Evolutionary conservation across 2,113 vertebrate species (phyloP).

Genomic region (Sus scrofa): T2T-Sscrofa CM000814.6:46804001-46804500

Average conservation of each 20-base stretch:
- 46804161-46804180: background rate
- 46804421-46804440: background rate
- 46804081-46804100: background rate
- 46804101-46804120: constrained; percentile 22
- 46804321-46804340: background rate
- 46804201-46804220: background rate
- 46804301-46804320: background rate
- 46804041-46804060: background rate
- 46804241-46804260: background rate
- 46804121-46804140: background rate
- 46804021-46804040: background rate
- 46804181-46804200: background rate
- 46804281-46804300: background rate
- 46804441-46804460: rapidly evolving
- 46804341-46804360: background rate
- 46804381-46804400: background rate
- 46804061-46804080: background rate
- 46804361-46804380: background rate
- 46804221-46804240: background rate
- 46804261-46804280: background rate
- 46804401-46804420: background rate
- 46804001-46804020: background rate
- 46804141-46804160: constrained; percentile 6
- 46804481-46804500: background rate
- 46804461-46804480: background rate